phyloP scores from a whole-genome alignment of 2,888 invertebrate genomes.

The Trachelus tabidus region DNA sequence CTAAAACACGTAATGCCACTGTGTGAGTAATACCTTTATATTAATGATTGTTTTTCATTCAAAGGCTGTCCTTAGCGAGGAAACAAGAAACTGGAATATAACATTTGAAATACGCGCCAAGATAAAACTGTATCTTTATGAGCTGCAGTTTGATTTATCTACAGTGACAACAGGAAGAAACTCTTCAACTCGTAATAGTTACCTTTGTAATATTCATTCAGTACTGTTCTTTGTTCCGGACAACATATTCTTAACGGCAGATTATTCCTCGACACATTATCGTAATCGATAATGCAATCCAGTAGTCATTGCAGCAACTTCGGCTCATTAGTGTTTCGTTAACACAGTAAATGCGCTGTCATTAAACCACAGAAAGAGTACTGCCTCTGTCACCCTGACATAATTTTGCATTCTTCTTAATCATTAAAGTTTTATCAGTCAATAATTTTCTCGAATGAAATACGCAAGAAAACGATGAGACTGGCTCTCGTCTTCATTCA shows the following conservation, averaged over 20 bases:
- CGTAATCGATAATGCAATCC: background rate
- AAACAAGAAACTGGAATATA: background rate
- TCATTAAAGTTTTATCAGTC: background rate
- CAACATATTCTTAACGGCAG: background rate
- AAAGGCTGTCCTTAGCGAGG: background rate
- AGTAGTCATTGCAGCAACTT: background rate
- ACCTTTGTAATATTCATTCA: background rate
- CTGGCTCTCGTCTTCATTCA: background rate
- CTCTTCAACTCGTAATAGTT: background rate
- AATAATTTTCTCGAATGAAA: too few species aligned
- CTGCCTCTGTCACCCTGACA: background rate
- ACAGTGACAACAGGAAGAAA: background rate
- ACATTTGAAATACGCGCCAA: conserved; percentile 11
- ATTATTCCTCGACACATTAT: background rate
- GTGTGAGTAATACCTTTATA: conserved; percentile 45
- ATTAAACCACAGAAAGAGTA: background rate
- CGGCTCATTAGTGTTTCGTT: background rate
- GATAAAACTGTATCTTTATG: background rate
- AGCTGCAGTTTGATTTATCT: background rate
- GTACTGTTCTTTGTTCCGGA: background rate
- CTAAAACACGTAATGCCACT: conserved; percentile 59
- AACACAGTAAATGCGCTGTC: background rate
- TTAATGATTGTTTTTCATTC: background rate
- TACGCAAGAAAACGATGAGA: background rate
- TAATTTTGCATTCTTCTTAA: background rate